Conservation (phyloP, 2,113 vertebrate species). For the Eretmochelys imbricata region DNA sequence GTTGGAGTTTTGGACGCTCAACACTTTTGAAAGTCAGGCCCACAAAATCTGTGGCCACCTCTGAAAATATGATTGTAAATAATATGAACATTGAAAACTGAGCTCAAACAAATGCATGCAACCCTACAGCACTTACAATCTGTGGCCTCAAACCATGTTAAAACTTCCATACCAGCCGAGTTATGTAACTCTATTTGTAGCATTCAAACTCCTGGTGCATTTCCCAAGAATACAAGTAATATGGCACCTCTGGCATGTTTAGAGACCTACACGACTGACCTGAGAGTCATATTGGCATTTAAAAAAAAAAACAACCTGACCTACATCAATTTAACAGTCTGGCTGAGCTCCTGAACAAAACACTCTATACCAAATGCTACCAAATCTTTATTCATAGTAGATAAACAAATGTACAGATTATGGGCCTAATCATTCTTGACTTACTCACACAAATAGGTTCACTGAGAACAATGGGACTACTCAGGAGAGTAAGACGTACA, state of each 20-base stretch:
- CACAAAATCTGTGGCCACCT: not conserved
- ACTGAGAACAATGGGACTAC: not conserved
- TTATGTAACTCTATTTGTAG: not conserved
- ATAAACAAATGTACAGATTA: not conserved
- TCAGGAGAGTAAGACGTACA: not conserved
- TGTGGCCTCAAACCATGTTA: not conserved
- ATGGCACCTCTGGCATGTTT: not conserved
- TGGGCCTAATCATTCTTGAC: not conserved
- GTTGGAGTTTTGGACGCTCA: not conserved
- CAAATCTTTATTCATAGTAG: not conserved
- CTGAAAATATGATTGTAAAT: not conserved
- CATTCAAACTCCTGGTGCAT: not conserved
- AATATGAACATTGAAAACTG: not conserved
- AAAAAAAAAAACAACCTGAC: not conserved
- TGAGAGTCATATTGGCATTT: not conserved
- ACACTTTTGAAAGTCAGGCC: accelerated
- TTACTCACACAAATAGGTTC: not conserved
- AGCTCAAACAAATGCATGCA: not conserved
- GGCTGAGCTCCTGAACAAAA: not conserved
- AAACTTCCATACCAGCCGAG: not conserved
- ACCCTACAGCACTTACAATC: not conserved
- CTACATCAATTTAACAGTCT: not conserved
- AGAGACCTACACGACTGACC: not conserved
- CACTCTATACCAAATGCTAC: not conserved
- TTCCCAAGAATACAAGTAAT: not conserved